A percentile compares a stretch with the other conserved stretches of the same genome.
These are phyloP conservation scores for Leptobrachium ailaonicum DNA, from an alignment of 2,113 vertebrate genomes.

Conservation along the genomic window DNA sequence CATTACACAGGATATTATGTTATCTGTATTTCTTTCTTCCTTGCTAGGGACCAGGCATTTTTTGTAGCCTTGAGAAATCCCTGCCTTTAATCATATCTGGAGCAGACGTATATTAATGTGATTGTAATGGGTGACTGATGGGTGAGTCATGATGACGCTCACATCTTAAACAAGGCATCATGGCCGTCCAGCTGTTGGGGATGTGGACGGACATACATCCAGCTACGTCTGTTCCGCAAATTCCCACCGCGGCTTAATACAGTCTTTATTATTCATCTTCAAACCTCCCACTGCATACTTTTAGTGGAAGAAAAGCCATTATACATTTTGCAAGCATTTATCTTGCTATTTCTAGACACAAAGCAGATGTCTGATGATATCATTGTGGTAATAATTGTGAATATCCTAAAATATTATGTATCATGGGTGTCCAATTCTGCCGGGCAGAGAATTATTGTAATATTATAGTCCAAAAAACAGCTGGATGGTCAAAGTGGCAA, in stretches of 20 bases:
- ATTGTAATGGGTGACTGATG: conserved; percentile 1
- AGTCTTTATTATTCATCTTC: conserved; percentile 2
- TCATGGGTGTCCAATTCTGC: too few relatives aligned
- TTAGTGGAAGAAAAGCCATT: neutral
- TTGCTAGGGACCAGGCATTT: neutral
- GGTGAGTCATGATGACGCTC: neutral
- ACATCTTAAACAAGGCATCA: neutral
- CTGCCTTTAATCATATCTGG: neutral
- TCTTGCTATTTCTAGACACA: neutral
- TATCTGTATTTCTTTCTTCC: conserved; percentile 5
- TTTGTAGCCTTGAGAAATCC: neutral
- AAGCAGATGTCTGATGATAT: conserved; percentile 6
- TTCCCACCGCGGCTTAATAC: neutral
- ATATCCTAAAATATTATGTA: neutral
- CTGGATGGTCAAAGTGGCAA: too few relatives aligned
- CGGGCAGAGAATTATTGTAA: too few relatives aligned
- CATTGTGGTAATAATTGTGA: neutral
- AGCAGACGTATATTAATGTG: conserved; percentile 5
- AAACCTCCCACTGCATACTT: neutral
- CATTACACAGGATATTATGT: conserved; percentile 5
- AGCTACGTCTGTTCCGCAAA: neutral
- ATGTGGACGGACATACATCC: neutral
- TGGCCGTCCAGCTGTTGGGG: neutral
- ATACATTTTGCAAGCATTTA: neutral
- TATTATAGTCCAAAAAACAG: too few relatives aligned